Conservation (phyloP, 1,140 invertebrate species). For the Drosophila tropicalis region DNA sequence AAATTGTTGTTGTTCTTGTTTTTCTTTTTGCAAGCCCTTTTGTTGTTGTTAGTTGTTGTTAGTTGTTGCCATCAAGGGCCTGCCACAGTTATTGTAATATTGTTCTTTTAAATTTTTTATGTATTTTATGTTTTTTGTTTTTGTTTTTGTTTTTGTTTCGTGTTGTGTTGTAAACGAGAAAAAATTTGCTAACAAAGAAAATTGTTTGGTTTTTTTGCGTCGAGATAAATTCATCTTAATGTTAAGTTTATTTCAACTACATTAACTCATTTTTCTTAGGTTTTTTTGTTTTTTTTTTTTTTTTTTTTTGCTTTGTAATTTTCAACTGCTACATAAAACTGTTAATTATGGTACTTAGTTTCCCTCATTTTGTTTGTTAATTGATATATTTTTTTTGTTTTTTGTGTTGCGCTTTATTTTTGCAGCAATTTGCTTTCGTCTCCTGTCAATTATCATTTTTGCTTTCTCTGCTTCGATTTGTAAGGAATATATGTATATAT, state of each 20-base stretch:
- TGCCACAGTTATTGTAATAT: constrained; percentile 83
- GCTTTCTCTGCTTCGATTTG: constrained; percentile 20
- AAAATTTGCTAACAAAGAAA: constrained; percentile 53
- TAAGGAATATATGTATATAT: constrained; percentile 25
- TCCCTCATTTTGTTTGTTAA: constrained; percentile 18
- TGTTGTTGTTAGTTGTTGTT: constrained; percentile 45
- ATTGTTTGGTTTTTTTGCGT: constrained; percentile 50
- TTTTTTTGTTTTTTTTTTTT: background rate
- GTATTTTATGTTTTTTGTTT: too few relatives aligned
- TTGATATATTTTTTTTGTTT: constrained; percentile 53
- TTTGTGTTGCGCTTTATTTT: constrained; percentile 33
- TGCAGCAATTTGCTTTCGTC: constrained; percentile 39
- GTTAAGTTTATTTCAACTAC: constrained; percentile 65
- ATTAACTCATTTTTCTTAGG: constrained; percentile 62
- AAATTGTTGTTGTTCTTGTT: constrained; percentile 42
- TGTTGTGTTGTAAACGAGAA: constrained; percentile 59
- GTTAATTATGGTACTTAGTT: constrained; percentile 50
- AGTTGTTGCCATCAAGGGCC: constrained; percentile 32
- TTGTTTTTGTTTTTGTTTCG: constrained; percentile 38
- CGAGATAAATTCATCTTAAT: constrained; percentile 61
- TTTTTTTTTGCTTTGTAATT: constrained; percentile 43
- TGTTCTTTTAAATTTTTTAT: constrained; percentile 57
- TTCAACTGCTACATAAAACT: constrained; percentile 71
- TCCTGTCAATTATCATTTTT: constrained; percentile 2
- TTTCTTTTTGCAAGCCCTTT: constrained; percentile 55